Base-by-base conservation (phyloP, 2,797 vertebrate genomes). In the Alcedo atthis region DNA sequence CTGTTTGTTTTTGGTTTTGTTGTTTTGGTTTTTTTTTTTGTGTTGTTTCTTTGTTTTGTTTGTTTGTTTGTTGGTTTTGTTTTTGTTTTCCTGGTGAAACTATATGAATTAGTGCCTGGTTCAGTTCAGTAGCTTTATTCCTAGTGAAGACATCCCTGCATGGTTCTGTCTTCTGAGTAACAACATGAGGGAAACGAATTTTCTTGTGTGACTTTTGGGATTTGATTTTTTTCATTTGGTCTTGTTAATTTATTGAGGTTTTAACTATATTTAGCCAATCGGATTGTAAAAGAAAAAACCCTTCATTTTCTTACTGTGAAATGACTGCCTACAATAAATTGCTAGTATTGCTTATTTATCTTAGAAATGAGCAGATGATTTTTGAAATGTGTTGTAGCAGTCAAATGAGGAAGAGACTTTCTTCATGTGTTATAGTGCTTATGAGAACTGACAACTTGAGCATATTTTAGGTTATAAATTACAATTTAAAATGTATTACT, bases 1-100 rank as follows among this genome's bases (percentile, higher is more conserved):
- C 5, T 33, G 1, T 14, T 0, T 7, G 20, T 54, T 40, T 30
- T 6, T n/a, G 25, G 12, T 35, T 35, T 35, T 37, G 37, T 13
- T 37, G 6, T 37, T 37, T 37, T 37, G 13, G 37, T 14, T 37
- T 14, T 37, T 37, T 37, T 9, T 37, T 37, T 35, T 10, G 10
- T 35, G 10, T 35, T 35, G 35, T 35, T 35, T 35, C 35, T 37
- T 37, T 37, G 37, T 37, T 11, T 37, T 37, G 12, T 37, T 37
- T 37, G 35, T 37, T 37, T 37, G 37, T 37, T 37, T 37, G 37
- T 5, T 37, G 37, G 12, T 13, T 37, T 37, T 37, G 37, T 37
- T 37, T 37, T 37, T 37, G 37, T 37, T 37, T 37, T 40, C 5
- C 7, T 37, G 51, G 8, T 6, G 21, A 2, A 43, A 19, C 4